Evolutionary conservation across 2,113 vertebrate species (phyloP), one percentile per base, ranked within the genome.

Genomic region (Penelope pileata): DNA sequence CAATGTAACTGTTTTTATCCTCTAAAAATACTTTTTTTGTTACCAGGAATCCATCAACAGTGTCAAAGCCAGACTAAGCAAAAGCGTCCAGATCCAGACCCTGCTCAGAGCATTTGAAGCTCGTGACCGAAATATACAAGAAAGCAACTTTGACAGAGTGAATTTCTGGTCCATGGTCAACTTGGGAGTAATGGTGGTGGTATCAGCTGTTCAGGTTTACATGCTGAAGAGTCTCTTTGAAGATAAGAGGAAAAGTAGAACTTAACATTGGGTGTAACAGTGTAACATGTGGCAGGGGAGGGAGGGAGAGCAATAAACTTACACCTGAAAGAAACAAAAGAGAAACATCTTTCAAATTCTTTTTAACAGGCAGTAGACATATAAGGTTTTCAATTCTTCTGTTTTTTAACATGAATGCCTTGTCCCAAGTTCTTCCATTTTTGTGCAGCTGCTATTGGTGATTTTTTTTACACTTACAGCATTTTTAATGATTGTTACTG

Each of bases 121-220:
- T 83, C 99, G 99, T 7, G 99, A 99, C 97, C 98, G 99, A 68
- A 99, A 99, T 87, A 97, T 99, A 81, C 99, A 99, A 96, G 99
- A 99, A 97, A 99, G 99, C 96, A 99, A 99, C 97, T 99, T 97
- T 53, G 98, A 99, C 34, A 97, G 98, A 82, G 99, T 99, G 78
- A 99, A 99, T 96, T 97, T 99, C 84, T 99, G 99, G 99, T 99
- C 99, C 14, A 76, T 98, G 77, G 94, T 99, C 90, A 99, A 99
- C 96, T 92, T 99, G 89, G 70, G 97, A 51, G 96, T 99, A 64
- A 99, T 99, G 99, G 93, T 99, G 92, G 72, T 98, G 66, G 99
- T 99, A 58, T 99, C 99, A 13, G 98, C 98, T 27, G 88, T 99
- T 83, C 99, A 99, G 88, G 99, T 99, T 58, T 99, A 99, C 94